Evolutionary conservation across 2,888 invertebrate genomes (phyloP), one percentile per base, ranked within the genome.

Genomic region (Perithous albicinctus): DNA sequence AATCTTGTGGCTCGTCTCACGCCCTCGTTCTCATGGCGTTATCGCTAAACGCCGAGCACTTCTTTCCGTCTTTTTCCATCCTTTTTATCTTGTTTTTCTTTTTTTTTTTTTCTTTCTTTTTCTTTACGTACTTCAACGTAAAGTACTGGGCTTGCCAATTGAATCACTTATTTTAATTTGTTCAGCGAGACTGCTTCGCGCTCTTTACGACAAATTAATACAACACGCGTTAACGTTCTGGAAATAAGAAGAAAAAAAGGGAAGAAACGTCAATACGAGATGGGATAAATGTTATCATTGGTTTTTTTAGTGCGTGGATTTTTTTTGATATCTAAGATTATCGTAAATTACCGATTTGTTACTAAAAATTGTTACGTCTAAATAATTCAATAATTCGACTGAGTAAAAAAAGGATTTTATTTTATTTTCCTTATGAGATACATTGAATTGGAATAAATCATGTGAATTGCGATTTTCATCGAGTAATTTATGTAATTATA

Each of bases 11-110:
- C 78, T 83, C 82, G 82, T 85, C 87, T 86, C 86, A 87, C 87
- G 87, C 87, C 87, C 86, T 84, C 86, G 81, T 86, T 88, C 87
- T 87, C 85, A 66, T 74, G 46, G 51, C 74, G 83, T 86, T 85
- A 87, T 87, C 85, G 84, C 84, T 78, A 76, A 75, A 79, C 66
- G 70, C 38, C 29, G 18, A 8, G 46, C 41, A 43, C 23, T 66
- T 75, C 23, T 80, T 72, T 59, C 51, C 43, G 18, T 29, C 18
- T 29, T 20, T 74, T 29, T 15, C 29, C n/a, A n/a, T n/a, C n/a
- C n/a, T n/a, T n/a, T n/a, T n/a, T n/a, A n/a, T n/a, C n/a, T n/a
- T n/a, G n/a, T n/a, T n/a, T n/a, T n/a, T n/a, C n/a, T n/a, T n/a
- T n/a, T n/a, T n/a, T n/a, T n/a, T n/a, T n/a, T n/a, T n/a, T n/a